Percentiles rank a stretch among this genome's conserved stretches.
Evolutionary conservation across 2,113 vertebrate genomes (phyloP).

Genomic region (Albula glossodonta): DNA sequence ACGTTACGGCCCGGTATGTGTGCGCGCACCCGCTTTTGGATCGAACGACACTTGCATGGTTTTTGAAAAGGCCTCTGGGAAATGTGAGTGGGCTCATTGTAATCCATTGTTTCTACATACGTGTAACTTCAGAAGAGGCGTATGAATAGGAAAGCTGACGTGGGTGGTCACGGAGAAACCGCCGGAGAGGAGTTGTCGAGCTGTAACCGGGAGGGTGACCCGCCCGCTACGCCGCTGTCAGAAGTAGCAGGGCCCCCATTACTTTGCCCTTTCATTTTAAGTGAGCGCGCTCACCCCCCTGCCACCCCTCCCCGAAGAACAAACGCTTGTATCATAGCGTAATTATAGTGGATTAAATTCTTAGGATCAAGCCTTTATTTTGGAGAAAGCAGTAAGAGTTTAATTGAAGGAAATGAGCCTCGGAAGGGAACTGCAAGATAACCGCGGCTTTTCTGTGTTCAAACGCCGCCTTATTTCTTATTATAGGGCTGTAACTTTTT

Average conservation of each 20-base stretch:
- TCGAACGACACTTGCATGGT: background rate
- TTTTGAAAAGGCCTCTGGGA: background rate
- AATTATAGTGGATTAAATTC: background rate
- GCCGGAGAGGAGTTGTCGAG: background rate
- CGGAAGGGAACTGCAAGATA: background rate
- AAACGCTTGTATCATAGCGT: background rate
- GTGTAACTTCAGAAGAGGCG: background rate
- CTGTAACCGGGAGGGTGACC: background rate
- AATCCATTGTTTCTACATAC: background rate
- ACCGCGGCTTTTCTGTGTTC: background rate
- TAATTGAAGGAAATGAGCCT: background rate
- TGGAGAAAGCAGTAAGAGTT: background rate
- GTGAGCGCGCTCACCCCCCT: background rate
- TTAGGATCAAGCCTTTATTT: background rate
- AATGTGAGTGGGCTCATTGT: background rate
- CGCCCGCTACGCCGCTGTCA: background rate
- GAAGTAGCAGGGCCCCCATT: background rate
- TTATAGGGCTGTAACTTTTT: background rate
- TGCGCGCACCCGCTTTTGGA: background rate
- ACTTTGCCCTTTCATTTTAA: background rate
- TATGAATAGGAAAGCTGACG: background rate
- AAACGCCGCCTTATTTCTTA: background rate
- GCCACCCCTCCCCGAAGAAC: background rate
- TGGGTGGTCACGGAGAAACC: background rate
- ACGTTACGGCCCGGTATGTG: background rate